phyloP scores from a whole-genome alignment of 1,140 invertebrate species.

The Drosophila kepulauana region DNA sequence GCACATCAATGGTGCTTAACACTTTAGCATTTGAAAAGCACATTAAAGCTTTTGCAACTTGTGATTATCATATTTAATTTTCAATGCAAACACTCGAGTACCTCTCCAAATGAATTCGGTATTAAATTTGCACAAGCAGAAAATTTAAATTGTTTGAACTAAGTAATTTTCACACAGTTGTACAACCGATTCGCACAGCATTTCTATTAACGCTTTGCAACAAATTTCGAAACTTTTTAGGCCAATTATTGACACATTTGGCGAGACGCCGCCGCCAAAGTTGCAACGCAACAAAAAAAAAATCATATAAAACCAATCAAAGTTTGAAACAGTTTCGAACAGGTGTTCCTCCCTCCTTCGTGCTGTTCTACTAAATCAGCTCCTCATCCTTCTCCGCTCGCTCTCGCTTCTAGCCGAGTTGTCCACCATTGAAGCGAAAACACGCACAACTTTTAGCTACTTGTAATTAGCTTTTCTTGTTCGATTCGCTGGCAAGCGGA shows the following conservation, averaged over 20 bases:
- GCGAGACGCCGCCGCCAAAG: conserved; percentile 26
- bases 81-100: neutral
- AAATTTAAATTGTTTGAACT: conserved; percentile 23
- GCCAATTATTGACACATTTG: conserved; percentile 80
- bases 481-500: conserved; percentile 72
- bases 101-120: neutral
- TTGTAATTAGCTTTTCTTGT: conserved; percentile 83
- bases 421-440: conserved; percentile 62
- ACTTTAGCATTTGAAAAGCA: neutral
- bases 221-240: conserved; percentile 45
- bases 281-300: conserved; percentile 39
- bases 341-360: conserved; percentile 53
- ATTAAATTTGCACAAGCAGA: neutral
- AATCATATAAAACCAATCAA: conserved; percentile 80
- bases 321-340: conserved; percentile 72
- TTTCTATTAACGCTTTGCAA: conserved; percentile 27
- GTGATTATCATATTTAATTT: conserved; percentile 2
- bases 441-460: conserved; percentile 81
- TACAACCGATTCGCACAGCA: neutral
- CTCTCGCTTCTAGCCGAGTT: conserved; percentile 11
- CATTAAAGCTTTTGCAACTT: neutral
- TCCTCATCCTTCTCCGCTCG: neutral
- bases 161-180: conserved; percentile 13
- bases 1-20: neutral
- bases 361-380: conserved; percentile 21